These are phyloP conservation scores for Hipparchia sbordonii DNA, from an alignment of 2,888 invertebrate species.

Conservation along the genomic window DNA sequence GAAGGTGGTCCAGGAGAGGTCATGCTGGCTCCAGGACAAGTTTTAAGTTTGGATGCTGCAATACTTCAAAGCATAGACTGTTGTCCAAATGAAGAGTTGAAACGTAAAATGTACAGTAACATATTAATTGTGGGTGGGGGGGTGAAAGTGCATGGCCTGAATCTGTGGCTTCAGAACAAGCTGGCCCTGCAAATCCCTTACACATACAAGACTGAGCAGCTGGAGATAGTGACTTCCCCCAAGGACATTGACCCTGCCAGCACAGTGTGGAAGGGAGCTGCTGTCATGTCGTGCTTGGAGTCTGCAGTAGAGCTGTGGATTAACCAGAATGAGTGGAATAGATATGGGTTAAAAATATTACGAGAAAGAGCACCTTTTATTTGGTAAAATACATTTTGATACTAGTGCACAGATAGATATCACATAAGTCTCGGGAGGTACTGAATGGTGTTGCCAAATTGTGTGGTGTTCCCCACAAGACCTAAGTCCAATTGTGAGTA, in stretches of 20 bases:
- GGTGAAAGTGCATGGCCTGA: slow-evolving; percentile 91
- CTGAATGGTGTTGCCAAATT: no score
- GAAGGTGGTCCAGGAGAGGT: slow-evolving; percentile 84
- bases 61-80: slow-evolving; percentile 95
- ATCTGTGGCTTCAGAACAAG: slow-evolving; percentile 94
- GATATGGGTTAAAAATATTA: slow-evolving; percentile 91
- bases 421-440: no score
- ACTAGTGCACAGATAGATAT: not conserved
- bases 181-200: slow-evolving; percentile 92
- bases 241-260: slow-evolving; percentile 96
- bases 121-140: slow-evolving; percentile 96
- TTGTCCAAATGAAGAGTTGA: slow-evolving; percentile 93
- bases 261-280: slow-evolving; percentile 97
- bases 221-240: slow-evolving; percentile 94
- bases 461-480: no score
- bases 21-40: slow-evolving; percentile 88
- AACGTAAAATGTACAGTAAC: slow-evolving; percentile 96
- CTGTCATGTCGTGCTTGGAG: slow-evolving; percentile 95
- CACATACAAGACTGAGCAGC: slow-evolving; percentile 89
- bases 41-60: slow-evolving; percentile 94
- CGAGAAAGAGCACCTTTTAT: slow-evolving; percentile 96
- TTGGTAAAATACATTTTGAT: slow-evolving; percentile 80
- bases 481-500: no score
- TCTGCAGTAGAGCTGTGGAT: slow-evolving; percentile 97
- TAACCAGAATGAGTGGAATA: slow-evolving; percentile 91